These are phyloP conservation scores for Drosophila eugracilis DNA, from an alignment of 1,140 invertebrate genomes.

Conservation along the genomic window DNA sequence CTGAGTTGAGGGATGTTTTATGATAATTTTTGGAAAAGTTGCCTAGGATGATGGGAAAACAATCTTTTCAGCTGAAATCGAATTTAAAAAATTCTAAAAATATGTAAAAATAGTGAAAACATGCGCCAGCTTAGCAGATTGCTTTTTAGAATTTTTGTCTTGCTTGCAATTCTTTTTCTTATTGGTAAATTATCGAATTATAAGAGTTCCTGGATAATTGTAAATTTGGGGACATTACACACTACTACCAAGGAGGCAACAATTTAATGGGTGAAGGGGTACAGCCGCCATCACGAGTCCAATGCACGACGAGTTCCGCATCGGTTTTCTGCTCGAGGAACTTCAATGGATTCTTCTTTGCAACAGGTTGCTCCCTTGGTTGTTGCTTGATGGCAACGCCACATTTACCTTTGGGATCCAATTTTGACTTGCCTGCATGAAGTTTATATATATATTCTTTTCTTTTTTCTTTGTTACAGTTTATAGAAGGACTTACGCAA, in stretches of 20 bases:
- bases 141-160: too few species aligned
- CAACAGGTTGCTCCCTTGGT: conserved; percentile 27
- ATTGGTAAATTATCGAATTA: too few species aligned
- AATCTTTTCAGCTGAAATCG: too few species aligned
- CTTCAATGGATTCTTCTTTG: conserved; percentile 1
- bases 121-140: too few species aligned
- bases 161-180: too few species aligned
- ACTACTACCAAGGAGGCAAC: conserved; percentile 54
- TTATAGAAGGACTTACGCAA: conserved; percentile 12
- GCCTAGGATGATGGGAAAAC: too few species aligned
- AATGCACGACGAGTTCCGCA: conserved; percentile 41
- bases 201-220: background rate
- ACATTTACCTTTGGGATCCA: conserved; percentile 10
- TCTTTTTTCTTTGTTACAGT: too few species aligned
- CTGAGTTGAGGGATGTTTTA: background rate
- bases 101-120: too few species aligned
- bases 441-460: background rate
- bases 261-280: conserved; percentile 44
- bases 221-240: background rate
- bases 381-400: conserved; percentile 1
- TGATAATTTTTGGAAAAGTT: background rate
- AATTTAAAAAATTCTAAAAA: too few species aligned
- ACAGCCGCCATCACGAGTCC: conserved; percentile 35
- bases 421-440: conserved; percentile 27
- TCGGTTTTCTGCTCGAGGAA: conserved; percentile 7